A percentile compares a stretch with the other conserved stretches of the same genome.
These are phyloP conservation scores for Coreoperca whiteheadi DNA, from an alignment of 2,113 vertebrate species.

Conservation along the genomic window DNA sequence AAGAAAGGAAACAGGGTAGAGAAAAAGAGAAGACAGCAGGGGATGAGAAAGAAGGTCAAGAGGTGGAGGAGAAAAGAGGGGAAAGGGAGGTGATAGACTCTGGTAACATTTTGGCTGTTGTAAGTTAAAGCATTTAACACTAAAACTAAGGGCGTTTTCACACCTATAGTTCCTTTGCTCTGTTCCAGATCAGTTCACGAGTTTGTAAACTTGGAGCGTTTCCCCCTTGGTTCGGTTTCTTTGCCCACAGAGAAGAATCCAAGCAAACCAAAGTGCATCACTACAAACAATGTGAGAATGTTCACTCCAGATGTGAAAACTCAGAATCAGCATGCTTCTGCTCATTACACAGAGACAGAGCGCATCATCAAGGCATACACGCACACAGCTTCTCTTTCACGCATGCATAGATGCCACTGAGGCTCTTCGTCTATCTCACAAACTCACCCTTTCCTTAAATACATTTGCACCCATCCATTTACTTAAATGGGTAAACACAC, in stretches of 20 bases:
- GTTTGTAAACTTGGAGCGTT: too few species aligned
- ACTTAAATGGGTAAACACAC: constrained; percentile 7
- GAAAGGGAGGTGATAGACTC: background rate
- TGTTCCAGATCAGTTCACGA: too few species aligned
- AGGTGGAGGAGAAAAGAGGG: background rate
- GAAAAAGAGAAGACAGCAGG: background rate
- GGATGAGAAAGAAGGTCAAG: background rate
- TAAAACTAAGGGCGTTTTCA: background rate
- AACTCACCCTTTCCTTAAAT: background rate
- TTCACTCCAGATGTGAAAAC: too few species aligned
- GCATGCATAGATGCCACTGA: background rate
- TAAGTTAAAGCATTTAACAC: background rate
- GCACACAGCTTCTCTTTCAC: background rate
- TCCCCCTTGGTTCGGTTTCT: too few species aligned
- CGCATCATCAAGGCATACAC: background rate
- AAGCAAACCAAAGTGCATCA: too few species aligned
- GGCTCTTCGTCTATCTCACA: background rate
- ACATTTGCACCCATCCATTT: background rate
- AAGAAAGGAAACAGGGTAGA: background rate
- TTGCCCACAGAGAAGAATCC: too few species aligned
- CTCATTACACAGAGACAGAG: background rate
- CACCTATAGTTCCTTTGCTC: too few species aligned
- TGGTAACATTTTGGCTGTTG: background rate
- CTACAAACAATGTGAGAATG: too few species aligned
- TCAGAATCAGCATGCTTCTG: background rate